Conservation (phyloP, 1,140 invertebrate species). For the Arctopsyche grandis region DNA sequence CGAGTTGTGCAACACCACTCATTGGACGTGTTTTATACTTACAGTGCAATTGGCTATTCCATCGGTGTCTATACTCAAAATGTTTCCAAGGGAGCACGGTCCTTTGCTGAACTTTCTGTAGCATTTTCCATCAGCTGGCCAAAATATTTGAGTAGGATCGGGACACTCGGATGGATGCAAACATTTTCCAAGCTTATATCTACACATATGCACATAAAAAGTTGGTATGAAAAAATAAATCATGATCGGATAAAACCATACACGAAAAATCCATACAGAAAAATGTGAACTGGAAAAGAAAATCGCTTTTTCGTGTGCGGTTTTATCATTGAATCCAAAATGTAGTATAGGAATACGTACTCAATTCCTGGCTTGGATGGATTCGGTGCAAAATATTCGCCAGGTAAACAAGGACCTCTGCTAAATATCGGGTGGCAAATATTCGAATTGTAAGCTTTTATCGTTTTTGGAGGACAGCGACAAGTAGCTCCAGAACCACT, state of each 20-base stretch:
- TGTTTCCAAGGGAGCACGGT: constrained; percentile 78
- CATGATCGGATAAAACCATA: not conserved
- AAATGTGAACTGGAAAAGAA: not conserved
- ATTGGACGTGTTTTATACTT: constrained; percentile 42
- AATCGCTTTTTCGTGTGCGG: not conserved
- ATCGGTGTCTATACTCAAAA: constrained; percentile 70
- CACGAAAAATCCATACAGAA: no score
- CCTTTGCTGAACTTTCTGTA: constrained; percentile 75
- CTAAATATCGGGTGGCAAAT: constrained; percentile 78
- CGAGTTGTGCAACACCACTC: not conserved
- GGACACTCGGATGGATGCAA: constrained; percentile 70
- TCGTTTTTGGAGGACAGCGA: constrained; percentile 80
- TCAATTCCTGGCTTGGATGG: constrained; percentile 45
- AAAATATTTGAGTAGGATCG: constrained; percentile 72
- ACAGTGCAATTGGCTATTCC: constrained; percentile 71
- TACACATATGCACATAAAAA: constrained; percentile 6
- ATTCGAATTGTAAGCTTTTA: constrained; percentile 67
- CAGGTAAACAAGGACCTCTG: constrained; percentile 73
- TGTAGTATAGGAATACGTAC: not conserved
- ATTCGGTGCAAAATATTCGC: constrained; percentile 78
- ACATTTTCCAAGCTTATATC: constrained; percentile 74
- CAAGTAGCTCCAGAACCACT: constrained; percentile 73
- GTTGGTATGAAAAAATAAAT: not conserved
- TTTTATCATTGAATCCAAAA: not conserved
- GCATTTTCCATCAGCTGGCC: constrained; percentile 78